Base-by-base conservation (phyloP, 2,113 vertebrate species). In the Heptranchias perlo region DNA sequence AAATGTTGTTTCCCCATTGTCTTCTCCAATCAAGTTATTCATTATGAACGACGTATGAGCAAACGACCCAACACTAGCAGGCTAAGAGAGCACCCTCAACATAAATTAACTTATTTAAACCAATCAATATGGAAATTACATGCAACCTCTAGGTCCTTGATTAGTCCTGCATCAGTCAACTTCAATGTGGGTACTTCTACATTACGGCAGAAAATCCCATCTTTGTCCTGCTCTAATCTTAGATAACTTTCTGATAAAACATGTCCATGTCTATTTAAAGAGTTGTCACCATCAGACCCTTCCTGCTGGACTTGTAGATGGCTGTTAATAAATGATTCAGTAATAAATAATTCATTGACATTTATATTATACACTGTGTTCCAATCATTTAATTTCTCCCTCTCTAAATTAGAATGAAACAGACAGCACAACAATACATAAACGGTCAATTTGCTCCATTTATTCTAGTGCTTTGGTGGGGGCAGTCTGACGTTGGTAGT, bases 21-120 rank as follows among this genome's bases (percentile, higher is more conserved):
- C 92, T 92, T 61, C 61, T 58, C 89, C 89, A 92, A 94, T 91
- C 25, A 89, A 52, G 2, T 28, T 89, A 58, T 67, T 94, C 93
- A 49, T 94, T 49, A 25, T 25, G 62, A 67, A 94, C 10, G 11
- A 69, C 52, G 16, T 31, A 13, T 5, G 35, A 61, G 31, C 87
- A 61, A 62, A 67, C 10, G 23, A 67, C 64, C 62, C 62, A 94
- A 65, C n/a, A 44, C 3, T 49, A 64, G 0, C 62, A 67, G 92
- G 87, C 52, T 4, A 18, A 28, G 4, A 49, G 93, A 94, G 47
- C 52, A 91, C 11, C 64, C n/a, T 44, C 87, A 93, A 23, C 31
- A 67, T 31, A 67, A 94, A 49, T 67, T 47, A 35, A n/a, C 25
- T 58, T 58, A 58, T 91, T 91, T 58, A 67, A 39, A 31, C 62